Percentiles rank a stretch among this genome's conserved stretches.
These are phyloP conservation scores for Drosophila mayaguana DNA, from an alignment of 2,888 invertebrate genomes.

Conservation along the genomic window DNA sequence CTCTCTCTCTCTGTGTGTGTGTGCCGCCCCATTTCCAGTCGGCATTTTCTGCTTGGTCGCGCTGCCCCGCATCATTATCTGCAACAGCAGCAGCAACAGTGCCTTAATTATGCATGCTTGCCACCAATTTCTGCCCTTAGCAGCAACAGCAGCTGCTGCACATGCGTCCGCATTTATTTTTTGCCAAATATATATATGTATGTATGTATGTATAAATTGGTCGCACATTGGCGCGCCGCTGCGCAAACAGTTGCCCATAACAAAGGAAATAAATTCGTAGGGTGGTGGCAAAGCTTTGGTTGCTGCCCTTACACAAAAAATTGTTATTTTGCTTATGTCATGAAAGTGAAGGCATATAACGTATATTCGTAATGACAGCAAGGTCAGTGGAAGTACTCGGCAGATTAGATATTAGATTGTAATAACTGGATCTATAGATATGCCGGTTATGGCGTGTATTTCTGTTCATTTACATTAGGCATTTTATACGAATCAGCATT, in stretches of 20 bases:
- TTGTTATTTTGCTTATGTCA: conserved; percentile 6
- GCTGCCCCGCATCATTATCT: conserved; percentile 55
- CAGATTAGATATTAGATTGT: too few relatives aligned
- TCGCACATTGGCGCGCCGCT: conserved; percentile 39
- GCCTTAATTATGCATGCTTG: conserved; percentile 44
- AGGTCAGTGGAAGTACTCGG: neutral
- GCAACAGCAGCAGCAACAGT: conserved; percentile 16
- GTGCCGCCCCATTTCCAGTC: conserved; percentile 76
- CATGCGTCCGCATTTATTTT: conserved; percentile 45
- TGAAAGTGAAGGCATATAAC: neutral
- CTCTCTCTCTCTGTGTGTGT: too few relatives aligned
- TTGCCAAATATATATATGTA: conserved; percentile 3
- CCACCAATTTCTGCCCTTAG: conserved; percentile 34
- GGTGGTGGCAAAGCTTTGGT: conserved; percentile 21
- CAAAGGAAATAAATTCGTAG: conserved; percentile 9
- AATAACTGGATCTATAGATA: too few relatives aligned
- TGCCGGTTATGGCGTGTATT: too few relatives aligned
- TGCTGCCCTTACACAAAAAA: conserved; percentile 4
- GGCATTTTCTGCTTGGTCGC: conserved; percentile 63
- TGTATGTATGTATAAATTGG: conserved; percentile 15
- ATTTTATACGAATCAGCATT: too few relatives aligned
- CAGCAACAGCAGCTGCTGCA: conserved; percentile 48
- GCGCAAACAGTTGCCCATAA: conserved; percentile 39
- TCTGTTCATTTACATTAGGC: too few relatives aligned
- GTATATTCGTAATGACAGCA: neutral